Base-by-base conservation (phyloP, 2,888 invertebrate genomes). In the Stictocephala bisonia region DNA sequence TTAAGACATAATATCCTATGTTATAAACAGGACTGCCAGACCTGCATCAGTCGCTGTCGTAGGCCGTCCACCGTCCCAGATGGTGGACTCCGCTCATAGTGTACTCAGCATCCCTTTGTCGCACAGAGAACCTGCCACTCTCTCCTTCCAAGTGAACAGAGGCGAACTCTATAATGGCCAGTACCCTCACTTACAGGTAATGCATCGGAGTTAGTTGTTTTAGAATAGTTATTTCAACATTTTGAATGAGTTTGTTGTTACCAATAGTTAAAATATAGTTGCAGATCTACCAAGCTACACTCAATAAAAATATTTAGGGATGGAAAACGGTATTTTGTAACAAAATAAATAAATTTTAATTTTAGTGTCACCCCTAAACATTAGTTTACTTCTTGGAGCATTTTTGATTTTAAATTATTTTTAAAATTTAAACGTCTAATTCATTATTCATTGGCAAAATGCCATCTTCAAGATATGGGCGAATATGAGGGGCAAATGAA, bases 181-280 rank as follows among this genome's bases (percentile, higher is more conserved):
- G 75, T 90, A 90, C 80, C 90, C 90, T 74, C 90, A 90, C 83
- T 86, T 90, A 80, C 90, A 90, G 83, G 90, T 90, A 80, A 83
- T 85, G 83, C 35, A 9, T 35, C 6, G 11, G n/a, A n/a, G n/a
- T n/a, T n/a, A n/a, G n/a, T n/a, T n/a, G n/a, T n/a, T n/a, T n/a
- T n/a, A n/a, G n/a, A n/a, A n/a, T n/a, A n/a, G n/a, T n/a, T n/a
- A n/a, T n/a, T n/a, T n/a, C n/a, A n/a, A n/a, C 35, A 35, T 35
- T 35, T 6, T 35, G 35, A 35, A 9, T 35, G 6, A 35, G 6
- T 35, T 11, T 9, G n/a, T n/a, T n/a, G n/a, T n/a, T n/a, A n/a
- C n/a, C 7, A 11, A 35, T 35, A 11, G 35, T 6, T 35, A 11
- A 35, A 35, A 35, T 9, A 9, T 6, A 35, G 11, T 9, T 9